phyloP scores from a whole-genome alignment of 2,888 invertebrate genomes.

The Epirrita christyi region DNA sequence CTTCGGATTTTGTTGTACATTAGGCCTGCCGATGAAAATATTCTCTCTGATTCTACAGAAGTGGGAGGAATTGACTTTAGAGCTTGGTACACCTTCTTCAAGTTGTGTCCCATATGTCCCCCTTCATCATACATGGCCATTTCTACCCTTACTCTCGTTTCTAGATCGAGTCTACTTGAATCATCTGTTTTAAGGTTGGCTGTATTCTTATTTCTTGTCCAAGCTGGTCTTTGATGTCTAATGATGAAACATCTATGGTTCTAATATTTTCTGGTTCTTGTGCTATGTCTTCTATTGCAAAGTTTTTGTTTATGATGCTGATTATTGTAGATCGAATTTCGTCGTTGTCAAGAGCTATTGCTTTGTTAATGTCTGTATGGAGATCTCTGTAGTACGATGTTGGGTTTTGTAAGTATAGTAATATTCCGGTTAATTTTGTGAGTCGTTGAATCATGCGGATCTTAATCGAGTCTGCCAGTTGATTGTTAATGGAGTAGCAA shows the following conservation, averaged over 20 bases:
- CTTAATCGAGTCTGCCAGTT: conserved; percentile 2
- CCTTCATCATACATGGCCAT: background rate
- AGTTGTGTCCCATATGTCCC: background rate
- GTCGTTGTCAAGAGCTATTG: no score
- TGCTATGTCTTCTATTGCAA: background rate
- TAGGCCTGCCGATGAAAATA: background rate
- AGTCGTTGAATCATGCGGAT: conserved; percentile 4
- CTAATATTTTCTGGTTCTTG: background rate
- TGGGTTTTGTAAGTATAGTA: background rate
- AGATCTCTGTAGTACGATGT: no score
- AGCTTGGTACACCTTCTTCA: background rate
- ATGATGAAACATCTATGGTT: background rate
- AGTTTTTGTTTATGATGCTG: no score
- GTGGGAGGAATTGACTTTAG: background rate
- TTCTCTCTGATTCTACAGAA: background rate
- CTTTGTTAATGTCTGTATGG: no score
- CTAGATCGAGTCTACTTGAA: no score
- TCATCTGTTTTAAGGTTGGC: no score
- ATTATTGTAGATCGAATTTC: no score
- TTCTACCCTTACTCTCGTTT: no score
- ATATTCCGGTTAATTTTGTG: conserved; percentile 2
- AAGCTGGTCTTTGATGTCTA: background rate
- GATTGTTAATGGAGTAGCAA: background rate
- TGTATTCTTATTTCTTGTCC: background rate
- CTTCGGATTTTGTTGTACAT: background rate